phyloP scores from a whole-genome alignment of 2,888 invertebrate species.

The Julus scanicus region DNA sequence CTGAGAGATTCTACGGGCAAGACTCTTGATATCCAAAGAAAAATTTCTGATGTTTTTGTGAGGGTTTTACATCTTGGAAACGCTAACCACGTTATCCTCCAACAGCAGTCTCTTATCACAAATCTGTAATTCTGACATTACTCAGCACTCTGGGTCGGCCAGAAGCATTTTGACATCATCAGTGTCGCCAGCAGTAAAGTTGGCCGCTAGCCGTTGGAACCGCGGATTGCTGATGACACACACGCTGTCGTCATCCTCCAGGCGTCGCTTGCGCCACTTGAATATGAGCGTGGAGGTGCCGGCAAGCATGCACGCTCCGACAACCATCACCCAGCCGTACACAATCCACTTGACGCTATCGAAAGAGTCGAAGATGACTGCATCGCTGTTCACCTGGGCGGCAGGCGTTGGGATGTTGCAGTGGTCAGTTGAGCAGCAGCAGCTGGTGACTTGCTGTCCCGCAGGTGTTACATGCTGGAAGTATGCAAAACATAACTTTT shows the following conservation, averaged over 20 bases:
- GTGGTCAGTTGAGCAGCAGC: constrained; percentile 40
- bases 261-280: background rate
- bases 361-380: background rate
- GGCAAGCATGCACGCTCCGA: background rate
- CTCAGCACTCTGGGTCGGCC: constrained; percentile 43
- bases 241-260: background rate
- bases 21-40: too few relatives aligned
- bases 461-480: background rate
- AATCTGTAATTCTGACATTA: too few relatives aligned
- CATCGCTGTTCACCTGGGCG: background rate
- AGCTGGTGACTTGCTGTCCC: background rate
- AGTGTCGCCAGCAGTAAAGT: constrained; percentile 51
- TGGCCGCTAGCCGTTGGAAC: constrained; percentile 42
- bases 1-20: too few relatives aligned
- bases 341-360: constrained; percentile 21
- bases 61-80: too few relatives aligned
- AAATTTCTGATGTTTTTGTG: too few relatives aligned
- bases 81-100: too few relatives aligned
- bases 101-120: too few relatives aligned
- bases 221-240: constrained; percentile 37
- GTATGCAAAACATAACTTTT: background rate
- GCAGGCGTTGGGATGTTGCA: background rate
- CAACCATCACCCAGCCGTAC: constrained; percentile 14
- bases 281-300: background rate
- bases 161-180: constrained; percentile 51